Evolutionary conservation across 1,140 invertebrate genomes (phyloP).

Genomic region (Cotesia vestalis): DNA sequence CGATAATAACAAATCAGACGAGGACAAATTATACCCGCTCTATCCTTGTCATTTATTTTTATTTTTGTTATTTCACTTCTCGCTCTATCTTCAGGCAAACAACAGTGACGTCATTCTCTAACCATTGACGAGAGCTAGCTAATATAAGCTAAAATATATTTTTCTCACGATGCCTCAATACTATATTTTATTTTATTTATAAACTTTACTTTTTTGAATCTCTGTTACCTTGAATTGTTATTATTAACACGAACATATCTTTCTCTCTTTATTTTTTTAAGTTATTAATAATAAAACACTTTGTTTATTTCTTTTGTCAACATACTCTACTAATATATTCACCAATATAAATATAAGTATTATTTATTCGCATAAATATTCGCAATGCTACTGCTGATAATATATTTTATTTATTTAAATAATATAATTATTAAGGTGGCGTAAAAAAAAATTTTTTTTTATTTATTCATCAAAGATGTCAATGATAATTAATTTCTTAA

Average conservation of each 20-base stretch:
- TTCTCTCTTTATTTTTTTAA: slow-evolving; percentile 6
- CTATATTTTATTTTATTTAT: neutral
- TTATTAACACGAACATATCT: slow-evolving; percentile 15
- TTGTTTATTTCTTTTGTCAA: neutral
- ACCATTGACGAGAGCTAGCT: neutral
- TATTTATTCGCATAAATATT: no score
- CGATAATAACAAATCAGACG: neutral
- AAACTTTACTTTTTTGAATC: slow-evolving; percentile 32
- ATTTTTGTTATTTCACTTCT: slow-evolving; percentile 1
- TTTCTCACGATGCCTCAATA: neutral
- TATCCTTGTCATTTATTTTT: neutral
- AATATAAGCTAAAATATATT: neutral
- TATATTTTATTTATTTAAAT: no score
- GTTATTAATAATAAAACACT: slow-evolving; percentile 4
- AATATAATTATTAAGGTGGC: no score
- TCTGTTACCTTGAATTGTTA: slow-evolving; percentile 30
- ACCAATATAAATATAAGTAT: neutral
- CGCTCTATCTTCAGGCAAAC: neutral
- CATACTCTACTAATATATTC: neutral
- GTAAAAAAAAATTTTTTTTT: no score
- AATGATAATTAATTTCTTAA: no score
- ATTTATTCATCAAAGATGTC: no score
- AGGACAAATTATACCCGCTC: neutral
- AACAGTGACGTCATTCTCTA: slow-evolving; percentile 11
- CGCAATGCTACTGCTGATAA: no score